A percentile compares a stretch with the other conserved stretches of the same genome.
phyloP scores from a whole-genome alignment of 2,113 vertebrate genomes.

The Alethe castanea region DNA sequence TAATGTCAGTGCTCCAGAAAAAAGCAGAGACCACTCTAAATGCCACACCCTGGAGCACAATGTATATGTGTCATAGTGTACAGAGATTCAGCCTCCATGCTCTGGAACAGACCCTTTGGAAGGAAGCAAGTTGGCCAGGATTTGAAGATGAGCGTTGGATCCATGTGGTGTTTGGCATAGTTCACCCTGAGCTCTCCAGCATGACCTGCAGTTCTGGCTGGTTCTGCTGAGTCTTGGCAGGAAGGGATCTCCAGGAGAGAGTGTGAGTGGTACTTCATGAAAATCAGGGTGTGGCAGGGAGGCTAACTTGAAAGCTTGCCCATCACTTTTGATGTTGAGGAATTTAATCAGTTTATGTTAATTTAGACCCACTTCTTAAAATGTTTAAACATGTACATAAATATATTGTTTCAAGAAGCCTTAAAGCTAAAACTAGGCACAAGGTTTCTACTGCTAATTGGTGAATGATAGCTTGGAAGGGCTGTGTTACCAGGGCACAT shows the following conservation, averaged over 20 bases:
- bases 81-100: accelerated
- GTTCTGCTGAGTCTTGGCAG: neutral
- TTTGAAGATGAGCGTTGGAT: neutral
- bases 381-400: neutral
- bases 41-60: neutral
- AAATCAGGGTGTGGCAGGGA: neutral
- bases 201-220: neutral
- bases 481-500: neutral
- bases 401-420: neutral
- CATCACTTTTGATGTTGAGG: neutral
- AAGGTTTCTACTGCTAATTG: neutral
- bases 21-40: neutral
- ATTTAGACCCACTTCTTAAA: neutral
- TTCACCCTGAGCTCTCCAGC: neutral
- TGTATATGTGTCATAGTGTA: accelerated
- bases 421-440: neutral
- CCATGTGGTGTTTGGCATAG: neutral
- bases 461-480: neutral
- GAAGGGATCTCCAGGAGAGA: neutral
- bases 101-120: neutral
- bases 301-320: neutral
- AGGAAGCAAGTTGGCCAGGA: accelerated
- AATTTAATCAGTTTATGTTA: neutral
- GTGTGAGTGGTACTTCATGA: neutral
- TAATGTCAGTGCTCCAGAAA: neutral